These are phyloP conservation scores for Nanorana parkeri DNA, from an alignment of 2,113 vertebrate genomes.

Conservation along the genomic window DNA sequence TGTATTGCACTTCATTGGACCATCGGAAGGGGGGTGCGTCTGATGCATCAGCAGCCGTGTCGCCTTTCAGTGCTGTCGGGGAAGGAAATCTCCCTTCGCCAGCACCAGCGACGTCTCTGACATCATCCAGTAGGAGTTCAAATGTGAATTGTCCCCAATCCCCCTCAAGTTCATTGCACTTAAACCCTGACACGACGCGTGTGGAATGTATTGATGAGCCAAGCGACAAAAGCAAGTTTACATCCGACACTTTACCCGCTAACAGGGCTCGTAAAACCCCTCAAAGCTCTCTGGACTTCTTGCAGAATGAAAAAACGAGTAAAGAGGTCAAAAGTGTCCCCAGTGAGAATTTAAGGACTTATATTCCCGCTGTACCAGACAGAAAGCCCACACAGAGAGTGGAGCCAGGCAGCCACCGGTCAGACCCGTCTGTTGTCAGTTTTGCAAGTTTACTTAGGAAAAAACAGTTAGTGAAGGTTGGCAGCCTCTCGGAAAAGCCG, in stretches of 20 bases:
- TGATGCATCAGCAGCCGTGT: conserved; percentile 74
- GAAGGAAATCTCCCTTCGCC: conserved; percentile 77
- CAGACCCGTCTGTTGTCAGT: conserved; percentile 76
- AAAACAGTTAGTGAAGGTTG: conserved; percentile 78
- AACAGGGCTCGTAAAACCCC: conserved; percentile 66
- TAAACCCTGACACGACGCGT: conserved; percentile 69
- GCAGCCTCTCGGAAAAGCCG: conserved; percentile 73
- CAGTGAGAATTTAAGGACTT: conserved; percentile 67
- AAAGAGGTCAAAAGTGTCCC: conserved; percentile 68
- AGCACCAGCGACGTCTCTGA: conserved; percentile 74
- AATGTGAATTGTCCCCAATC: conserved; percentile 68
- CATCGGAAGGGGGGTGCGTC: conserved; percentile 76
- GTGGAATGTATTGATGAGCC: conserved; percentile 74
- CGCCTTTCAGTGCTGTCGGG: conserved; percentile 75
- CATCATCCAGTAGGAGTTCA: conserved; percentile 72
- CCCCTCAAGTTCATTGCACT: conserved; percentile 66
- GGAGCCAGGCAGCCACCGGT: conserved; percentile 59
- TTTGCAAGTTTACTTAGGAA: conserved; percentile 78
- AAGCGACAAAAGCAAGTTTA: conserved; percentile 68
- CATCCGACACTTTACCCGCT: conserved; percentile 68
- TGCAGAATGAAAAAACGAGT: conserved; percentile 68
- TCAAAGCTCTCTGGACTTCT: conserved; percentile 66
- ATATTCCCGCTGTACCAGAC: conserved; percentile 59
- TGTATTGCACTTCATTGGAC: conserved; percentile 82
- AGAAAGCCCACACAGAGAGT: conserved; percentile 71